Percentiles rank a stretch among this genome's conserved stretches.
phyloP scores from a whole-genome alignment of 2,113 vertebrate genomes.

The Stegastes partitus region DNA sequence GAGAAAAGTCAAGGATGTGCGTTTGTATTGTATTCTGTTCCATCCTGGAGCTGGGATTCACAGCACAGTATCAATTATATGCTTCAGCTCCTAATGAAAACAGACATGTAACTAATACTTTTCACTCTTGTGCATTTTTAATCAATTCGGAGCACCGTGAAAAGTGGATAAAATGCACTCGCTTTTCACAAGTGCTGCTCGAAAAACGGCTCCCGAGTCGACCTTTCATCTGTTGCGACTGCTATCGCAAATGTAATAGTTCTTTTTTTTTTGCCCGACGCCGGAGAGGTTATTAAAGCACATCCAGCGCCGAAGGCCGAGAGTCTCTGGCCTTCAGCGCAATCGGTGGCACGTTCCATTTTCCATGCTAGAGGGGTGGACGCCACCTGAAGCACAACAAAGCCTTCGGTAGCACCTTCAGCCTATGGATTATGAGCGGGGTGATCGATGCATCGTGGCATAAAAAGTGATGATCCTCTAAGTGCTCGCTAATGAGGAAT shows the following conservation, averaged over 20 bases:
- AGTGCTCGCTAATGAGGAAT: constrained; percentile 41
- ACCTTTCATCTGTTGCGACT: constrained; percentile 27
- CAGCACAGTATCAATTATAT: background rate
- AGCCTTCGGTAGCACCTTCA: constrained; percentile 45
- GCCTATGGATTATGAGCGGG: constrained; percentile 35
- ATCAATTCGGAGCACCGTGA: background rate
- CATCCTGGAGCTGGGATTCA: background rate
- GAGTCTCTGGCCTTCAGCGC: constrained; percentile 44
- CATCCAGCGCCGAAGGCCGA: constrained; percentile 48
- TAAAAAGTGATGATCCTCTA: constrained; percentile 28
- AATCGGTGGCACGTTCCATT: constrained; percentile 74
- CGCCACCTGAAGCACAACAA: constrained; percentile 71
- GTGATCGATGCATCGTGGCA: constrained; percentile 51
- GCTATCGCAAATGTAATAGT: constrained; percentile 12
- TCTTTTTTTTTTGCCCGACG: constrained; percentile 17
- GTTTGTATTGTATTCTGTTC: background rate
- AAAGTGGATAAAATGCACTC: background rate
- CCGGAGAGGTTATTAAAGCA: constrained; percentile 35
- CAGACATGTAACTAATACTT: background rate
- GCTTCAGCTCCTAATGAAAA: too few relatives aligned
- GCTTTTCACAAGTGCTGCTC: background rate
- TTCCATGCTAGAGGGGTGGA: constrained; percentile 56
- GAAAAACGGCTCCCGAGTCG: constrained; percentile 4
- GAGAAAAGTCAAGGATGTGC: background rate
- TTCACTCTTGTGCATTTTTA: constrained; percentile 2